Evolutionary conservation across 2,113 vertebrate genomes (phyloP), one percentile per base, ranked within the genome.

Genomic region (Heptranchias perlo): DNA sequence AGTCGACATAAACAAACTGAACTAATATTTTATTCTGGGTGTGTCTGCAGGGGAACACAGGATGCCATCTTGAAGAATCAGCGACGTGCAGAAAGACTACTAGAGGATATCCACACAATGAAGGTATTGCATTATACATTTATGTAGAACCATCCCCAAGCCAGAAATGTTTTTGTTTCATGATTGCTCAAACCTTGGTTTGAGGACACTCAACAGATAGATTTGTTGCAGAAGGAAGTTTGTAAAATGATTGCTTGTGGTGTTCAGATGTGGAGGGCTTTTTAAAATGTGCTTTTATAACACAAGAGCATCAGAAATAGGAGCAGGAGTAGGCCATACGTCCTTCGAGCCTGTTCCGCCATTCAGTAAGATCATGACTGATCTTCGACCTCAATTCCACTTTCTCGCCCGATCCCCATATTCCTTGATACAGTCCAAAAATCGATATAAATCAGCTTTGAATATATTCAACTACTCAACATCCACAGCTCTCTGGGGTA

Each of bases 71-170:
- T 98, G 78, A 99, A 98, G 97, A 99, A 99, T 96, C 98, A 98
- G 96, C 98, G 98, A 96, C 98, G 99, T 96, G 98, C 97, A 7
- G 97, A 97, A 11, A 98, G 99, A 96, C 96, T 99, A 96, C 97
- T 98, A 96, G 98, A 99, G 97, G 99, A 99, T 97, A 98, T 99
- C 96, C 98, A 98, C 58, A 97, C 98, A 11, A 98, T 99, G 97
- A 99, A 99, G 97, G 98, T 98, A 97, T 97, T 89, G 10, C 91
- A 3, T 96, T 96, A 95, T 62, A 96, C 16, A 0, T 65, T 69
- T 65, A 49, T 69, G 64, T 49, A 35, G 93, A 28, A 69, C 31
- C 69, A 67, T 4, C 25, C 64, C 54, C 21, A 16, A 31, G 10
- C 8, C 93, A 95, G 64, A 21, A 95, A 49, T 21, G 5, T 47